These are phyloP conservation scores for Pyrgus malvae DNA, from an alignment of 2,888 invertebrate genomes.

Conservation along the genomic window DNA sequence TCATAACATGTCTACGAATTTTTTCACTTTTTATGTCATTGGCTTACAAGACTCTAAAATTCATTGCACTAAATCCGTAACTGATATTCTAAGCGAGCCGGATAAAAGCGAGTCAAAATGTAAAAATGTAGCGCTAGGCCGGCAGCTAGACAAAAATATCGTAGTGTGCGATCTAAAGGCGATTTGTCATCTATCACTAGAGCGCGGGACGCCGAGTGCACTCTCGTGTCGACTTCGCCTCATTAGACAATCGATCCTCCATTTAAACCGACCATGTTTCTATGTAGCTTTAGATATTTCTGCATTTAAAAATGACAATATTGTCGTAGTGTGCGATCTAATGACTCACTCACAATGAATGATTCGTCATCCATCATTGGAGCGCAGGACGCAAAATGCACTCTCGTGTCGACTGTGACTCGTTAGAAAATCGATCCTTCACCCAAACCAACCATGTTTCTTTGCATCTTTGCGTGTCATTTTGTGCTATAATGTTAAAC, in stretches of 20 bases:
- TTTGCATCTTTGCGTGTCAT: too few species aligned
- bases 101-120: constrained; percentile 5
- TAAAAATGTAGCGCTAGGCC: constrained; percentile 40
- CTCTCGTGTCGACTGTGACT: constrained; percentile 71
- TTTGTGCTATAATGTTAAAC: too few species aligned
- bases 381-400: constrained; percentile 68
- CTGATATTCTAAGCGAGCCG: too few species aligned
- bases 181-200: constrained; percentile 74
- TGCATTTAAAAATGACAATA: too few species aligned
- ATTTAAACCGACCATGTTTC: constrained; percentile 33
- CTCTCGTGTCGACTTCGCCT: constrained; percentile 71
- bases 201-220: constrained; percentile 68
- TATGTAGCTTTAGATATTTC: too few species aligned
- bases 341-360: too few species aligned
- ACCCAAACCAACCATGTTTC: constrained; percentile 33
- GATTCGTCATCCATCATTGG: constrained; percentile 74
- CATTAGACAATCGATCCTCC: constrained; percentile 75
- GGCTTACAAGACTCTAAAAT: too few species aligned
- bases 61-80: too few species aligned
- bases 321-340: constrained; percentile 56
- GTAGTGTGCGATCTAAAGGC: constrained; percentile 61
- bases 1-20: too few species aligned
- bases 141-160: constrained; percentile 50
- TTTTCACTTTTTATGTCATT: too few species aligned
- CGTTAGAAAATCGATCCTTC: constrained; percentile 75